phyloP scores from a whole-genome alignment of 2,797 vertebrate genomes.

The Synaphobranchus kaupii region DNA sequence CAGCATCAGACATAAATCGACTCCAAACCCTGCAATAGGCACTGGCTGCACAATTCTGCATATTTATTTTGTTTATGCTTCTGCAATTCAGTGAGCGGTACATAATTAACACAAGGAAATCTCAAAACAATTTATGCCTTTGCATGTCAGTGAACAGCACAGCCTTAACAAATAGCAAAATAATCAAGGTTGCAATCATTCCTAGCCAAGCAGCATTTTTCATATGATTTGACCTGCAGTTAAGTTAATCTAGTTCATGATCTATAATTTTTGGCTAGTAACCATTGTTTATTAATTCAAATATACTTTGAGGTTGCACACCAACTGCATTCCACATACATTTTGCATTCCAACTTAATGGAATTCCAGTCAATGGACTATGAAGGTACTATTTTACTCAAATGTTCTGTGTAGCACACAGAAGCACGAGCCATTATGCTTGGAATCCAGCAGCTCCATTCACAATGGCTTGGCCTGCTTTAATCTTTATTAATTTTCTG shows the following conservation, averaged over 20 bases:
- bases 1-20: slow-evolving; percentile 28
- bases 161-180: slow-evolving; percentile 61
- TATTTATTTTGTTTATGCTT: not conserved
- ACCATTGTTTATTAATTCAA: slow-evolving; percentile 86
- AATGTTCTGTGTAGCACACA: slow-evolving; percentile 79
- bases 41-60: slow-evolving; percentile 70
- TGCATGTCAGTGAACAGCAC: slow-evolving; percentile 59
- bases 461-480: slow-evolving; percentile 84
- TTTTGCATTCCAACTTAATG: slow-evolving; percentile 80
- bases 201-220: slow-evolving; percentile 68
- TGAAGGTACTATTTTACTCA: slow-evolving; percentile 82
- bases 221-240: slow-evolving; percentile 76
- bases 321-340: slow-evolving; percentile 80
- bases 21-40: slow-evolving; percentile 66
- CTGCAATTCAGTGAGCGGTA: not conserved
- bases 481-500: slow-evolving; percentile 91
- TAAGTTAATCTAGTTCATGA: slow-evolving; percentile 59
- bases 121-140: slow-evolving; percentile 70
- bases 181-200: slow-evolving; percentile 53
- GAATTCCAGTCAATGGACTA: slow-evolving; percentile 85
- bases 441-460: slow-evolving; percentile 82
- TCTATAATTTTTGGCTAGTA: slow-evolving; percentile 90
- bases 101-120: not conserved
- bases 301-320: slow-evolving; percentile 84
- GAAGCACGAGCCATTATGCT: slow-evolving; percentile 72